Evolutionary conservation across 2,888 invertebrate species (phyloP), one percentile per base, ranked within the genome.

Genomic region (Eupithecia exiguata): DNA sequence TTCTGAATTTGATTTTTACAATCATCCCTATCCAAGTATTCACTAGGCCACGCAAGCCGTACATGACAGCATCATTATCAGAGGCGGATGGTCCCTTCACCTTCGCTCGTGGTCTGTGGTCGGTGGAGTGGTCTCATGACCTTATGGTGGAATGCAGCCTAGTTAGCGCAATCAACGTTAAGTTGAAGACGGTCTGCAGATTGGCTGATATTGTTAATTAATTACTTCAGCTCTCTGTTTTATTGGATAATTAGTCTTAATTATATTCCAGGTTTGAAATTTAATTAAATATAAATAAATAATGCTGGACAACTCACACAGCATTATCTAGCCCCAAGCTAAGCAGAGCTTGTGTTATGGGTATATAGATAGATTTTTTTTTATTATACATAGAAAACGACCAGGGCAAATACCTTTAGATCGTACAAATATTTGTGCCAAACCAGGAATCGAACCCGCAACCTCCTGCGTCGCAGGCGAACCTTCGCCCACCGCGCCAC

Each of bases 131-230:
- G 5, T 35, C 62, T 9, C 35, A 35, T 62, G 62, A 62, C 62
- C 62, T 62, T 62, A 35, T 9, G 10, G 18, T 12, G 62, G 62
- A 62, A 62, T 62, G 62, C 35, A 61, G 61, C 61, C 61, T 35
- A 62, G 62, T 62, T 62, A 62, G 35, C 18, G 62, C 14, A 58
- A 58, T 25, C 21, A 5, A 53, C 12, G 53, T 53, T 53, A 21
- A 53, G 49, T 49, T n/a, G n/a, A n/a, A 49, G 53, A 53, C 53
- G 21, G 49, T 53, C 21, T 53, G 21, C 14, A 25, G 25, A 58
- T 58, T n/a, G 14, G 25, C 5, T 14, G 58, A 58, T 58, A 58
- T 0, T 25, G 25, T 58, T 25, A 25, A 25, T 58, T 12, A 58
- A 58, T 58, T 4, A 14, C 58, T 58, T 58, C 4, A 4, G 3